These are phyloP conservation scores for Euura lappo DNA, from an alignment of 1,140 invertebrate genomes.

Conservation along the genomic window DNA sequence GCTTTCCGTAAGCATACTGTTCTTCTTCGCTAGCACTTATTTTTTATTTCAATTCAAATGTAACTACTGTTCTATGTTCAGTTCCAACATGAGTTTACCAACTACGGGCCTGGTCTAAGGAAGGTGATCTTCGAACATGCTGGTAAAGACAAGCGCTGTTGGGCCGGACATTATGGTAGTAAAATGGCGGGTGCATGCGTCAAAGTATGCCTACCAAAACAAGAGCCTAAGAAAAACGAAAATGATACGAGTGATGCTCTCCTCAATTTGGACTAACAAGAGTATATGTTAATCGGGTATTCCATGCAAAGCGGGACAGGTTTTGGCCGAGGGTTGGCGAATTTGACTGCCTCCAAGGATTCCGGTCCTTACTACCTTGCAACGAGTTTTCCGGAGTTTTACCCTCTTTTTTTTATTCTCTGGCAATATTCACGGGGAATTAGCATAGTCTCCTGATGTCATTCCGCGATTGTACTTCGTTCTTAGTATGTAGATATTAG, in stretches of 20 bases:
- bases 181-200: conserved; percentile 71
- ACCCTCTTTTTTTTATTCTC: too few relatives aligned
- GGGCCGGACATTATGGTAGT: conserved; percentile 72
- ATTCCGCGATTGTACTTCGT: too few relatives aligned
- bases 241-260: neutral
- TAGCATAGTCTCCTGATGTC: too few relatives aligned
- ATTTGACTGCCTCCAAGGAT: too few relatives aligned
- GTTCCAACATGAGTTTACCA: conserved; percentile 44
- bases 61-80: conserved; percentile 20
- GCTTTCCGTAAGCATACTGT: conserved; percentile 37
- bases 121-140: conserved; percentile 44
- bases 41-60: too few relatives aligned
- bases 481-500: too few relatives aligned
- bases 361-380: too few relatives aligned
- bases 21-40: neutral
- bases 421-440: too few relatives aligned
- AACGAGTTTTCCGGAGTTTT: too few relatives aligned
- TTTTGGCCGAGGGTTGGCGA: too few relatives aligned
- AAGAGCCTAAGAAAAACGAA: neutral
- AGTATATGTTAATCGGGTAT: too few relatives aligned
- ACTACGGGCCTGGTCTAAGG: conserved; percentile 49
- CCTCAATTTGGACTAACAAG: neutral
- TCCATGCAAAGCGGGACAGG: too few relatives aligned
- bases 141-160: conserved; percentile 67
- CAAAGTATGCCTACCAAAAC: conserved; percentile 39